phyloP scores from a whole-genome alignment of 2,888 invertebrate genomes.

The Eristalinus aeneus region DNA sequence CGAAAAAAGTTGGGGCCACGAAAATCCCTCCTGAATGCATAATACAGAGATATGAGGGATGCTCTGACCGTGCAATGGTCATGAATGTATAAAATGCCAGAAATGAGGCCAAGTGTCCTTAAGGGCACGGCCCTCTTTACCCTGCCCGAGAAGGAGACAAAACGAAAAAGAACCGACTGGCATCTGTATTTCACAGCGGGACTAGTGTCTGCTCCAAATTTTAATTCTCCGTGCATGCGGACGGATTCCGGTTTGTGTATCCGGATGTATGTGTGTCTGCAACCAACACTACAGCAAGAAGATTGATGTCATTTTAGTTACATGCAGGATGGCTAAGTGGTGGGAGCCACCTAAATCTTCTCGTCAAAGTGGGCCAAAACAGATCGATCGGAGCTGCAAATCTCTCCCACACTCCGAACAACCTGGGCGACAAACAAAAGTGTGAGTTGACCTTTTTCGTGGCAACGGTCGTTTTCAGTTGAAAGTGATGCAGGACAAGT shows the following conservation, averaged over 20 bases:
- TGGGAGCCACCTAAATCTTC: constrained; percentile 49
- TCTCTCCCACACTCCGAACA: background rate
- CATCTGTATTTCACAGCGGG: constrained; percentile 26
- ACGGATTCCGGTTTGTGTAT: background rate
- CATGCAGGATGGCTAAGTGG: constrained; percentile 37
- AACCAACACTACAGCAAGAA: constrained; percentile 25
- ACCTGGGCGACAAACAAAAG: constrained; percentile 39
- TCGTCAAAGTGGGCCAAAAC: constrained; percentile 44
- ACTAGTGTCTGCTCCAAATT: constrained; percentile 49
- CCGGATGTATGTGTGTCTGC: constrained; percentile 10
- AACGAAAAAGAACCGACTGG: background rate
- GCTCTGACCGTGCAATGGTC: constrained; percentile 70
- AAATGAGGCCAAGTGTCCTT: constrained; percentile 74
- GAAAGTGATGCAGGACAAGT: constrained; percentile 46
- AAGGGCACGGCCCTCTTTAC: constrained; percentile 58
- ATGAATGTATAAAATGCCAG: constrained; percentile 71
- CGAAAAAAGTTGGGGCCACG: constrained; percentile 17
- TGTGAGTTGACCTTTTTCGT: constrained; percentile 53
- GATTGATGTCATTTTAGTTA: constrained; percentile 62
- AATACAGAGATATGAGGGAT: constrained; percentile 70
- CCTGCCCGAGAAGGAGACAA: constrained; percentile 21
- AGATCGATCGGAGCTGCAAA: constrained; percentile 52
- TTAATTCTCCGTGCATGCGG: constrained; percentile 10
- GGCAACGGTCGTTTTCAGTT: background rate
- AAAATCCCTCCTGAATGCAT: constrained; percentile 63